phyloP scores from a whole-genome alignment of 2,888 invertebrate species.

The Tachystola acroxantha region DNA sequence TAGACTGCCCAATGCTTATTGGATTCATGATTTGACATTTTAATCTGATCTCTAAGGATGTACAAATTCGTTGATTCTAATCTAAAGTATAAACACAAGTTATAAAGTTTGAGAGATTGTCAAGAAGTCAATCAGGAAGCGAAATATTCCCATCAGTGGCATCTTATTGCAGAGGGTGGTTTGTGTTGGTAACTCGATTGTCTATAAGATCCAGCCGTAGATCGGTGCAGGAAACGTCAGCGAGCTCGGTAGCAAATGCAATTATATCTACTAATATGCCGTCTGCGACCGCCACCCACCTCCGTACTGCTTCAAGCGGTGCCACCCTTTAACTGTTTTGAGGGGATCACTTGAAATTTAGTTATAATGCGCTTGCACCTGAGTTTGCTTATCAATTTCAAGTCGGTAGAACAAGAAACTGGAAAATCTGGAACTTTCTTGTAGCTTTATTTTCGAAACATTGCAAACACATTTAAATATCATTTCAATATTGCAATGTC shows the following conservation, averaged over 20 bases:
- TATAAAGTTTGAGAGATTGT: no score
- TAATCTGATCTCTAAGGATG: constrained; percentile 5
- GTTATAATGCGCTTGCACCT: constrained; percentile 52
- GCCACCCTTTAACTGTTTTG: constrained; percentile 59
- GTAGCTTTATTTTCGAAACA: neutral
- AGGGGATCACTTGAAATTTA: constrained; percentile 54
- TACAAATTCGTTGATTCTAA: no score
- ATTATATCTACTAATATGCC: constrained; percentile 72
- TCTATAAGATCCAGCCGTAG: constrained; percentile 63
- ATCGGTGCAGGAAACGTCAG: constrained; percentile 66
- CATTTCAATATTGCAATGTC: constrained; percentile 16
- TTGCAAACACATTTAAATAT: neutral
- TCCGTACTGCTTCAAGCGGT: constrained; percentile 40
- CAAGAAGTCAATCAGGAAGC: constrained; percentile 52
- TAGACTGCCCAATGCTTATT: constrained; percentile 40
- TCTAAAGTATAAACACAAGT: no score
- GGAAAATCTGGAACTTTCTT: neutral
- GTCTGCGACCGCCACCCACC: constrained; percentile 55
- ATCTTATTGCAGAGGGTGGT: constrained; percentile 68
- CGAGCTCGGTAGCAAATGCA: constrained; percentile 72
- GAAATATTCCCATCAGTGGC: constrained; percentile 65
- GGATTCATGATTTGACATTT: constrained; percentile 12
- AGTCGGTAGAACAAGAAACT: constrained; percentile 8
- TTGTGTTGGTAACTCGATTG: constrained; percentile 71
- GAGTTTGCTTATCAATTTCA: constrained; percentile 37